A percentile compares a stretch with the other conserved stretches of the same genome.
These are phyloP conservation scores for Linyphia triangularis DNA, from an alignment of 2,888 invertebrate species.

Conservation along the genomic window DNA sequence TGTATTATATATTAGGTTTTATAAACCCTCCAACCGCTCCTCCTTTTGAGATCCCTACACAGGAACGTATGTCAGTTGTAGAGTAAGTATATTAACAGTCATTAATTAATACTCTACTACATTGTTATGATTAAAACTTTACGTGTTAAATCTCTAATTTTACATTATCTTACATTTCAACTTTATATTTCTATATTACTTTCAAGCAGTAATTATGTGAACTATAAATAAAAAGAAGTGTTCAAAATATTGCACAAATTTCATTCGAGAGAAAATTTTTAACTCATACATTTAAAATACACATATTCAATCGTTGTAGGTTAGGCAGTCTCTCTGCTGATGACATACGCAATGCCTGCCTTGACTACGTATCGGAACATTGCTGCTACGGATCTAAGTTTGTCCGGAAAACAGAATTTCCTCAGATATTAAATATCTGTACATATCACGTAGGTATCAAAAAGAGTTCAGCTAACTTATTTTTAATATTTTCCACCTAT, in stretches of 20 bases:
- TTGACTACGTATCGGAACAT: slow-evolving; percentile 80
- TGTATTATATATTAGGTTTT: background rate
- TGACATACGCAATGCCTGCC: slow-evolving; percentile 78
- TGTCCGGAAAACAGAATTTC: slow-evolving; percentile 80
- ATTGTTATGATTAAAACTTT: no score
- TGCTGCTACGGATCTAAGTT: slow-evolving; percentile 82
- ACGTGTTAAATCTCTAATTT: no score
- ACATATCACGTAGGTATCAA: slow-evolving; percentile 81
- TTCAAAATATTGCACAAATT: no score
- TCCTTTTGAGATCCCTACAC: background rate
- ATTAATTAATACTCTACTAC: no score
- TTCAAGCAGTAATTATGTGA: no score
- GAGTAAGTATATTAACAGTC: slow-evolving; percentile 2
- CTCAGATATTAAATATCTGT: slow-evolving; percentile 80
- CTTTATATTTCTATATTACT: no score
- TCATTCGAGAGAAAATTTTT: no score
- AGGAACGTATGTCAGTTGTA: slow-evolving; percentile 6
- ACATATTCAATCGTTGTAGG: background rate
- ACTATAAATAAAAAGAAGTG: no score
- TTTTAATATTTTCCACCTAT: background rate
- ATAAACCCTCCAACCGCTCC: slow-evolving; percentile 11
- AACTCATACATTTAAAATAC: no score
- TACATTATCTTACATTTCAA: no score
- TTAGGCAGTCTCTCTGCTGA: background rate
- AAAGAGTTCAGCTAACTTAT: background rate